Percentiles rank a stretch among this genome's conserved stretches.
These are phyloP conservation scores for Chrysotoxum bicinctum DNA, from an alignment of 2,888 invertebrate species.

Conservation along the genomic window DNA sequence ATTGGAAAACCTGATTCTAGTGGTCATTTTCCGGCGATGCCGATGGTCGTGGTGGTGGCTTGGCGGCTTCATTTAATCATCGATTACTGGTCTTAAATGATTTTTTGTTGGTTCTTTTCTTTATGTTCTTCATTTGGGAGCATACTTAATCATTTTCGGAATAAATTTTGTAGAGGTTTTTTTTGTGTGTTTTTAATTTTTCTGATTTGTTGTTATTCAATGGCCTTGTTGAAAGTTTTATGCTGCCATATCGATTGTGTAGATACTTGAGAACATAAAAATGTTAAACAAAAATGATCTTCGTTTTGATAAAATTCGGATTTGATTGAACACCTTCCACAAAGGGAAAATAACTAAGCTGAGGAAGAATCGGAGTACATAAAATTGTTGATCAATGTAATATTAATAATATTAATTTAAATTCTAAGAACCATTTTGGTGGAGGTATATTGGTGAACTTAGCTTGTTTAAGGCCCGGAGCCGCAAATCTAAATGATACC, in stretches of 20 bases:
- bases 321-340: constrained; percentile 47
- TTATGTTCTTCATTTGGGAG: constrained; percentile 62
- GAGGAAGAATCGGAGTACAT: background rate
- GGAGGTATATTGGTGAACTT: background rate
- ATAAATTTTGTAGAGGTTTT: background rate
- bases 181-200: background rate
- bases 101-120: constrained; percentile 58
- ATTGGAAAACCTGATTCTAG: constrained; percentile 49
- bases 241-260: background rate
- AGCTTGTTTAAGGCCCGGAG: too few relatives aligned
- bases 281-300: constrained; percentile 24
- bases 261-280: background rate
- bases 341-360: background rate
- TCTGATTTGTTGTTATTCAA: constrained; percentile 1
- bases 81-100: constrained; percentile 62
- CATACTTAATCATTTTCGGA: constrained; percentile 57
- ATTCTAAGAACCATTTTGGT: too few relatives aligned
- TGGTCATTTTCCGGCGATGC: background rate
- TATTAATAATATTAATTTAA: too few relatives aligned
- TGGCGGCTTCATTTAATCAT: constrained; percentile 67
- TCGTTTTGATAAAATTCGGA: constrained; percentile 33
- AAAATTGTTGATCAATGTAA: too few relatives aligned
- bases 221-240: constrained; percentile 56
- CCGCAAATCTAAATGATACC: too few relatives aligned
- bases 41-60: background rate